phyloP scores from a whole-genome alignment of 2,888 invertebrate species.

The Nomada flava region DNA sequence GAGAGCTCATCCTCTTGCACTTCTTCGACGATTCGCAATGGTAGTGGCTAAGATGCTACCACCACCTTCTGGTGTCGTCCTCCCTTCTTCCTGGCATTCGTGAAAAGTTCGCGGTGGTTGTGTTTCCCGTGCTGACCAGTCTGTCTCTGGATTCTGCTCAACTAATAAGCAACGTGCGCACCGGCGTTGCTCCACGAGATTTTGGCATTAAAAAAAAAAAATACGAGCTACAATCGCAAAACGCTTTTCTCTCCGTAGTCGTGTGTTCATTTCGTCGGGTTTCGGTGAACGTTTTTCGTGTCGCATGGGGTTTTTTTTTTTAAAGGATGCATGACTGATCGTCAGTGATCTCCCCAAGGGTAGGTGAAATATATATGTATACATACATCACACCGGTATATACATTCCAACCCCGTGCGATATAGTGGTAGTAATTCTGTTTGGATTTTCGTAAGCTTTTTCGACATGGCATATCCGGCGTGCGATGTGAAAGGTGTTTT shows the following conservation, averaged over 20 bases:
- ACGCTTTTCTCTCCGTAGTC: neutral
- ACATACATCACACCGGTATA: neutral
- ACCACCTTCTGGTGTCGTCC: conserved; percentile 60
- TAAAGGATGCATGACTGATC: conserved; percentile 56
- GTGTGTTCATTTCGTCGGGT: conserved; percentile 1
- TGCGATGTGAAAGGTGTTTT: neutral
- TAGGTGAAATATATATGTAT: conserved; percentile 52
- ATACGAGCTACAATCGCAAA: neutral
- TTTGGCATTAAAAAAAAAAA: neutral
- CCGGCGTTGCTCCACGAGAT: neutral
- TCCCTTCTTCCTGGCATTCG: conserved; percentile 64
- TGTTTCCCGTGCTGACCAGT: conserved; percentile 74
- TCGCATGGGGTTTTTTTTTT: conserved; percentile 29
- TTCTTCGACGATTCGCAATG: conserved; percentile 33
- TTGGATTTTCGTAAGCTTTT: neutral
- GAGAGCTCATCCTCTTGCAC: neutral
- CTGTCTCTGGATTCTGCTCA: conserved; percentile 76
- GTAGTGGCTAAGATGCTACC: conserved; percentile 70
- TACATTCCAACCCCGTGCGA: neutral
- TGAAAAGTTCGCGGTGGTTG: conserved; percentile 59
- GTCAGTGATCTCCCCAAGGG: conserved; percentile 53
- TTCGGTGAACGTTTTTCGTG: conserved; percentile 18
- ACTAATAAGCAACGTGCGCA: conserved; percentile 75
- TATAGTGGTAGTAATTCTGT: neutral
- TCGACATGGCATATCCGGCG: neutral